Conservation (phyloP, 2,113 vertebrate species). For the Jaculus jaculus region DNA sequence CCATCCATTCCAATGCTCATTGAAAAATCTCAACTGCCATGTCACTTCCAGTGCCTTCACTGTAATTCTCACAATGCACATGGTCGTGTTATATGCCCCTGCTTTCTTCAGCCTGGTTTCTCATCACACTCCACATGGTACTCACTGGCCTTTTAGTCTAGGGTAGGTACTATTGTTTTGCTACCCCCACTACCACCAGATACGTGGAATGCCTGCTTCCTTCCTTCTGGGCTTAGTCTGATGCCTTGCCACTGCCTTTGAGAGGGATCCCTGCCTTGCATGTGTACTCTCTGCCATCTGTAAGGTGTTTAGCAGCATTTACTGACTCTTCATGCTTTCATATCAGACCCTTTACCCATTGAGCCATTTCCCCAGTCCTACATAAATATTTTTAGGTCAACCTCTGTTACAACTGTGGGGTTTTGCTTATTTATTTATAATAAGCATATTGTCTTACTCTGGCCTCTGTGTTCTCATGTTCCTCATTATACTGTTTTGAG, state of each 20-base stretch:
- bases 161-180: not conserved
- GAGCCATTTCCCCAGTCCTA: no score
- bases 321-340: no score
- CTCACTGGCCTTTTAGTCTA: not conserved
- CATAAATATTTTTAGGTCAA: not conserved
- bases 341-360: no score
- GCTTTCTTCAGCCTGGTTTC: not conserved
- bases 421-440: not conserved
- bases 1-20: not conserved
- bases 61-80: no score
- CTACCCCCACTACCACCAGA: rapidly evolving
- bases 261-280: not conserved
- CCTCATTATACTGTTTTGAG: not conserved
- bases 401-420: no score
- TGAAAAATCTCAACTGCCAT: not conserved
- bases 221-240: not conserved
- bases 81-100: not conserved
- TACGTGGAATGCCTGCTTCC: not conserved
- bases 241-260: not conserved
- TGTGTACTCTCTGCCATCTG: not conserved
- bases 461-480: not conserved
- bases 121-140: no score
- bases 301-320: not conserved
- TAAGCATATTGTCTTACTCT: not conserved
- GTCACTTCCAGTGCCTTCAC: not conserved